Conservation (phyloP, 2,797 vertebrate genomes). For the Cossypha dichroa region DNA sequence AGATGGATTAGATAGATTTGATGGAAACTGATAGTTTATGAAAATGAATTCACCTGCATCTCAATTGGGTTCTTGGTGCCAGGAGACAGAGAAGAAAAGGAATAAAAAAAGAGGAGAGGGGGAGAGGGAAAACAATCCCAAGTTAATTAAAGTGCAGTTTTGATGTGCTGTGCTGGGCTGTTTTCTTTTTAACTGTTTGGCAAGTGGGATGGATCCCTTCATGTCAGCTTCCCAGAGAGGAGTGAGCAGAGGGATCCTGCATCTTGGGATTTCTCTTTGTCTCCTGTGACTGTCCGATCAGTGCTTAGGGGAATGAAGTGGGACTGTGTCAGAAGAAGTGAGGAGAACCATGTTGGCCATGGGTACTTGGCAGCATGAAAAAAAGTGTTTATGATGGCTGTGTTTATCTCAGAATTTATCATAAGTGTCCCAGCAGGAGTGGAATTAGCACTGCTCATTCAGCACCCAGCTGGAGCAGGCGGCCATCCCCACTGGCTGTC, state of each 20-base stretch:
- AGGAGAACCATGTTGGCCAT: not conserved
- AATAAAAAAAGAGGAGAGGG: not conserved
- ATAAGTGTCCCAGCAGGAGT: slow-evolving; percentile 6
- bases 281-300: not conserved
- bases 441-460: slow-evolving; percentile 5
- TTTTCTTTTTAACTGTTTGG: slow-evolving; percentile 23
- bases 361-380: not conserved
- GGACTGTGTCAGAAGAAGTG: not conserved
- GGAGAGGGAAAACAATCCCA: not conserved
- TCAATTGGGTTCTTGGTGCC: slow-evolving; percentile 48
- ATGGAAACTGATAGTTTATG: slow-evolving; percentile 55
- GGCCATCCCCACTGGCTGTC: not conserved
- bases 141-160: slow-evolving; percentile 32
- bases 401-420: not conserved
- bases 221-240: not conserved
- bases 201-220: not conserved
- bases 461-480: slow-evolving; percentile 1
- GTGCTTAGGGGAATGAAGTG: not conserved
- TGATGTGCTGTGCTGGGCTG: not conserved
- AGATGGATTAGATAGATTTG: slow-evolving; percentile 54
- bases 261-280: not conserved
- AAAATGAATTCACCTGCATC: slow-evolving; percentile 61
- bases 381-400: not conserved
- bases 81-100: not conserved
- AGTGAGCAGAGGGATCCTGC: not conserved